Conservation (phyloP, 2,113 vertebrate species). For the Candoia aspera region DNA sequence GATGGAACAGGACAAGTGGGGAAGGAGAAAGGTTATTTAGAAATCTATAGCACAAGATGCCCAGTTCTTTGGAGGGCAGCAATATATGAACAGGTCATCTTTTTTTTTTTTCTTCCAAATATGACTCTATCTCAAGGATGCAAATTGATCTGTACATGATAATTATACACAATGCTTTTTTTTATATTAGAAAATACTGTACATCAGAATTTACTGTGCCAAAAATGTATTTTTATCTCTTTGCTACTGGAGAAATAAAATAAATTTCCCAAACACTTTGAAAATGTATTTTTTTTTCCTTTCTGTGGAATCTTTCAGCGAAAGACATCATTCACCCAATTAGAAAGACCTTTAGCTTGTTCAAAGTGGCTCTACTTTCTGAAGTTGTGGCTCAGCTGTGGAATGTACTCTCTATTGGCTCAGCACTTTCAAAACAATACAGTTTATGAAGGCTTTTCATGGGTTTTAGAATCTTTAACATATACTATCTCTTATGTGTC, state of each 20-base stretch:
- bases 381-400: background rate
- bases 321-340: background rate
- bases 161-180: background rate
- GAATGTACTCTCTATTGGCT: background rate
- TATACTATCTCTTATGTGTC: background rate
- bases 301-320: background rate
- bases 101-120: background rate
- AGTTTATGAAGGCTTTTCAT: background rate
- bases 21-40: background rate
- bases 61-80: background rate
- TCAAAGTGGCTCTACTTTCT: background rate
- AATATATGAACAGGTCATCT: background rate
- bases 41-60: background rate
- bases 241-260: background rate
- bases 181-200: background rate
- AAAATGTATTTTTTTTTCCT: background rate
- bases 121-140: background rate
- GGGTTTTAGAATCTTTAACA: background rate
- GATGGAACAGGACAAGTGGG: slow-evolving; percentile 1
- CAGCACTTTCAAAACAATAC: background rate
- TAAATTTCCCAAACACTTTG: background rate
- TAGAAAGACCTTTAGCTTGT: background rate
- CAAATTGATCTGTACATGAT: background rate
- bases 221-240: background rate
- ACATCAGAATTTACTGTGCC: background rate